These are phyloP conservation scores for Diachasma alloeum DNA, from an alignment of 1,140 invertebrate genomes.

Conservation along the genomic window DNA sequence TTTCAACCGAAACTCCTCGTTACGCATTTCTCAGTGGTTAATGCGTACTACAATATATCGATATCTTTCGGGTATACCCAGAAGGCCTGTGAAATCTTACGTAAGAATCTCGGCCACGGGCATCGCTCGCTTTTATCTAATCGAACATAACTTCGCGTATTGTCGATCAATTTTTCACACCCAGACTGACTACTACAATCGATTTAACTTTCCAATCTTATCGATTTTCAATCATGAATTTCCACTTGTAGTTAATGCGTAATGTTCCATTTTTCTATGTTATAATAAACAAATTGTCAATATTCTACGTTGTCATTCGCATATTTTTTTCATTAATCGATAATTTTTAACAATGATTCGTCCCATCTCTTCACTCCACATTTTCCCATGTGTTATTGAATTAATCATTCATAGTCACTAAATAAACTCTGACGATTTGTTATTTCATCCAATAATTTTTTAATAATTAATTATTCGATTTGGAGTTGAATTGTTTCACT, in stretches of 20 bases:
- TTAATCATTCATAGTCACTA: too few species aligned
- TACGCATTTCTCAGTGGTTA: slow-evolving; percentile 3
- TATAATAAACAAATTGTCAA: neutral
- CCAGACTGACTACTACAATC: neutral
- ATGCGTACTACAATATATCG: neutral
- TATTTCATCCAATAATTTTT: too few species aligned
- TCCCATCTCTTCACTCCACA: neutral
- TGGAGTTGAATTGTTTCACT: too few species aligned
- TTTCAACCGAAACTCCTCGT: neutral
- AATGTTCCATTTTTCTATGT: neutral
- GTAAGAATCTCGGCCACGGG: slow-evolving; percentile 29
- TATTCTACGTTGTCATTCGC: neutral
- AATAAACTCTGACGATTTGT: too few species aligned
- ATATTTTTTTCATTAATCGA: neutral
- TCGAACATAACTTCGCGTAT: neutral
- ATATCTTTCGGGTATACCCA: neutral
- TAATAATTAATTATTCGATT: too few species aligned
- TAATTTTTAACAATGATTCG: neutral
- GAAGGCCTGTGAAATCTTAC: slow-evolving; percentile 13
- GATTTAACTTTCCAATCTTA: slow-evolving; percentile 11
- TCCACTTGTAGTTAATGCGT: neutral
- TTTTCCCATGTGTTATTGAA: too few species aligned
- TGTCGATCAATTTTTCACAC: slow-evolving; percentile 6
- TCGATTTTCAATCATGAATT: neutral
- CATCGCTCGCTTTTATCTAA: slow-evolving; percentile 25